These are phyloP conservation scores for Diachasma alloeum DNA, from an alignment of 1,140 invertebrate genomes.

Conservation along the genomic window DNA sequence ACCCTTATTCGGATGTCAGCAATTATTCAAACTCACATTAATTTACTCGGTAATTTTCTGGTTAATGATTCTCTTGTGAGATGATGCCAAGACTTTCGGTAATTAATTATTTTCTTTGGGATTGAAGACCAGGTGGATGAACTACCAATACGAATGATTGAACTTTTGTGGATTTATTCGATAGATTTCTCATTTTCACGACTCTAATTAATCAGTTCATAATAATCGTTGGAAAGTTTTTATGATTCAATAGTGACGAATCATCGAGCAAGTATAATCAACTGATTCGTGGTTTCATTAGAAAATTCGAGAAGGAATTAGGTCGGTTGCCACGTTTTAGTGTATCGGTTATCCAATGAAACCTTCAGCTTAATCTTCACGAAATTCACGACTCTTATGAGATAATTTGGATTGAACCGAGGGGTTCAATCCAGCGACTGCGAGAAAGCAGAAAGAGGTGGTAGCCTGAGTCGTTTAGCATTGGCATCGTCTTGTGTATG, in stretches of 20 bases:
- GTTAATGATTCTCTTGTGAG: conserved; percentile 6
- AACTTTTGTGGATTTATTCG: neutral
- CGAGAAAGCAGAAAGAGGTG: conserved; percentile 40
- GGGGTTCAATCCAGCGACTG: conserved; percentile 55
- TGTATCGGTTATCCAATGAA: neutral
- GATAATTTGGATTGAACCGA: neutral
- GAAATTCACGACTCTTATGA: too few relatives aligned
- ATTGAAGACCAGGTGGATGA: neutral
- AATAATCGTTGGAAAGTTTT: too few relatives aligned
- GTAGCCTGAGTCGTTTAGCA: conserved; percentile 38
- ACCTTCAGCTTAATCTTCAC: too few relatives aligned
- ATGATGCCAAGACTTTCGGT: conserved; percentile 11
- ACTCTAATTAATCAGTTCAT: neutral
- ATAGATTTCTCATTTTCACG: neutral
- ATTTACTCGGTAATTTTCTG: neutral
- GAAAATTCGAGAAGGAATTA: too few relatives aligned
- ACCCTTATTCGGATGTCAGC: neutral
- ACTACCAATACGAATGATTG: neutral
- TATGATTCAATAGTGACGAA: too few relatives aligned
- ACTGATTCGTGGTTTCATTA: too few relatives aligned
- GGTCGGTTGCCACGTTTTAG: too few relatives aligned
- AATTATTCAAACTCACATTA: neutral
- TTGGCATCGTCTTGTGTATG: conserved; percentile 45
- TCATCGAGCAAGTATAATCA: too few relatives aligned
- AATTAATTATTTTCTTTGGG: conserved; percentile 8